Evolutionary conservation across 1,140 invertebrate species (phyloP), one percentile per base, ranked within the genome.

Genomic region (Zaprionus ghesquierei): DNA sequence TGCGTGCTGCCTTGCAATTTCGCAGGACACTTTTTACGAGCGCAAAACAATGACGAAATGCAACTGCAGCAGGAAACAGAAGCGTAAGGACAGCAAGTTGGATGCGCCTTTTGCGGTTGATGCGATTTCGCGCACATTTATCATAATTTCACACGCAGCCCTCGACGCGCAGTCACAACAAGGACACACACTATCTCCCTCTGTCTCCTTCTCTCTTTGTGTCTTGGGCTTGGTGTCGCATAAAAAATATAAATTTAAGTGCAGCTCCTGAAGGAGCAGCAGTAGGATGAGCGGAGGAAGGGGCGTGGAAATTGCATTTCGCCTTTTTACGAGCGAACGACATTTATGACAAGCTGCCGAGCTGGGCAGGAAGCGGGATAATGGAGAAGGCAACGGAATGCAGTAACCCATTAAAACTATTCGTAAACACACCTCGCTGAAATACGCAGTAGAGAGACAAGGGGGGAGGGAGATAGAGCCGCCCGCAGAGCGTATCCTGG

Each of bases 111-210:
- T 62, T 86, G 60, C 75, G 60, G 73, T 77, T 69, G 77, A 70
- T 84, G 82, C 84, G 82, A 87, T 87, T 87, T 87, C 87, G 89
- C 89, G 84, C 84, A 89, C 84, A 87, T 87, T 87, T 87, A 87
- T 87, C 84, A 87, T 87, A 87, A 87, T 87, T 87, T 87, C 84
- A 87, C 84, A 87, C 84, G 84, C 79, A 87, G 82, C 84, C 82
- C 68, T 65, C 66, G 82, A 71, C 79, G 66, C 51, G 63, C 44
- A 64, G 61, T 74, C 70, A 75, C 82, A 72, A 72, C 69, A 73
- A 35, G 59, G 61, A 64, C 69, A 69, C 51, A 1, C 12, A 15
- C 35, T 9, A 9, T 5, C 18, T 44, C 9, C 10, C 12, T 27
- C 35, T 9, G 31, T 5, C 18, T 44, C 9, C 10, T 23, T 20